Evolutionary conservation across 2,797 vertebrate species (phyloP).

Genomic region (Rhadinocentrus ornatus): DNA sequence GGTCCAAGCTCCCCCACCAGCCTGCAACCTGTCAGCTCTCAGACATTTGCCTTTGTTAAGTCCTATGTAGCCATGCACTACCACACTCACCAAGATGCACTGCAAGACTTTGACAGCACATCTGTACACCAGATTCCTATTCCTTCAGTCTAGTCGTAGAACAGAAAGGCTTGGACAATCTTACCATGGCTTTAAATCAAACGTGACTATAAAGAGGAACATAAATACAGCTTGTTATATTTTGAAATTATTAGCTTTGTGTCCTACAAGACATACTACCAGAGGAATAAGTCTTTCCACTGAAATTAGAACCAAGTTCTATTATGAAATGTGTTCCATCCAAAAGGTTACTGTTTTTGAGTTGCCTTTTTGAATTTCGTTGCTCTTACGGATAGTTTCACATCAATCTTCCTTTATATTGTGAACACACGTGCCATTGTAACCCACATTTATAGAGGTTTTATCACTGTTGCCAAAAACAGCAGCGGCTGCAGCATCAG

Average conservation of each 20-base stretch:
- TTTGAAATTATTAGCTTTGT: slow-evolving; percentile 45
- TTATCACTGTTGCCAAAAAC: slow-evolving; percentile 22
- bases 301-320: slow-evolving; percentile 33
- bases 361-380: slow-evolving; percentile 64
- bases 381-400: slow-evolving; percentile 65
- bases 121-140: slow-evolving; percentile 89
- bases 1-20: slow-evolving; percentile 86
- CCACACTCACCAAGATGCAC: slow-evolving; percentile 85
- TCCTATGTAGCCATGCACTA: slow-evolving; percentile 92
- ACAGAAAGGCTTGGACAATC: slow-evolving; percentile 18
- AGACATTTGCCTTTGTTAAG: slow-evolving; percentile 88
- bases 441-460: slow-evolving; percentile 35
- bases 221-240: slow-evolving; percentile 33
- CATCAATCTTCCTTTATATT: slow-evolving; percentile 46
- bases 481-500: slow-evolving; percentile 24
- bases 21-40: slow-evolving; percentile 86
- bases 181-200: slow-evolving; percentile 27
- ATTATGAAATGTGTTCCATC: slow-evolving; percentile 40
- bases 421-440: slow-evolving; percentile 52
- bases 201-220: slow-evolving; percentile 41
- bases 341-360: slow-evolving; percentile 48
- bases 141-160: slow-evolving; percentile 85
- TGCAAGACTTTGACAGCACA: slow-evolving; percentile 87
- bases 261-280: slow-evolving; percentile 44
- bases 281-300: slow-evolving; percentile 38